Conservation (phyloP, 2,888 invertebrate species). For the Hypomecis atomaria region DNA sequence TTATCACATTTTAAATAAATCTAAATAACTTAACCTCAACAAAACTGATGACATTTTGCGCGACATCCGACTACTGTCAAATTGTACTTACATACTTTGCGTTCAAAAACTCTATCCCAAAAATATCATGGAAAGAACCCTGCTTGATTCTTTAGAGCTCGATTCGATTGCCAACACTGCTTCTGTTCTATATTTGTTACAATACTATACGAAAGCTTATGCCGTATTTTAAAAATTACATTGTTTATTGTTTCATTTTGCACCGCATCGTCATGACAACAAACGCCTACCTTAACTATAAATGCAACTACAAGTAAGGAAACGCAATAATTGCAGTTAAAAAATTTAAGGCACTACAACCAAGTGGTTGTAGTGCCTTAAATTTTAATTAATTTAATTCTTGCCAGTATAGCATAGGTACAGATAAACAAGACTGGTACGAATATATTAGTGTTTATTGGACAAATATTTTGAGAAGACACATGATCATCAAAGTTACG, state of each 20-base stretch:
- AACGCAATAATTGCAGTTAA: background rate
- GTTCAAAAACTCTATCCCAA: constrained; percentile 26
- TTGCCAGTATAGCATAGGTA: no score
- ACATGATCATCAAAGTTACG: constrained; percentile 37
- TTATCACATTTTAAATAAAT: constrained; percentile 81
- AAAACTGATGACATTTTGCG: constrained; percentile 59
- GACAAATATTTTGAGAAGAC: constrained; percentile 30
- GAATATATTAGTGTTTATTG: background rate
- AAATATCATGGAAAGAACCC: no score
- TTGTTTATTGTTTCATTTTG: background rate
- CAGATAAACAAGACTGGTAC: background rate
- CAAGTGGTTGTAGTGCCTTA: no score
- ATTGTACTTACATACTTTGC: constrained; percentile 29
- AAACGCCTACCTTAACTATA: background rate
- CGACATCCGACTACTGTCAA: constrained; percentile 47
- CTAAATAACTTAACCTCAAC: constrained; percentile 76
- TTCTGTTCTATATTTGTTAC: no score
- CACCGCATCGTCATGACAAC: constrained; percentile 17
- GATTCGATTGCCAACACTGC: no score
- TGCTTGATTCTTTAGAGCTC: no score
- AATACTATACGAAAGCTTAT: no score
- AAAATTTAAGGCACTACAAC: background rate
- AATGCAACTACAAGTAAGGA: background rate
- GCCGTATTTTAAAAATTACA: no score
- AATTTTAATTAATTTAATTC: no score